These are phyloP conservation scores for Sipha maydis DNA, from an alignment of 2,888 invertebrate species.

Conservation along the genomic window DNA sequence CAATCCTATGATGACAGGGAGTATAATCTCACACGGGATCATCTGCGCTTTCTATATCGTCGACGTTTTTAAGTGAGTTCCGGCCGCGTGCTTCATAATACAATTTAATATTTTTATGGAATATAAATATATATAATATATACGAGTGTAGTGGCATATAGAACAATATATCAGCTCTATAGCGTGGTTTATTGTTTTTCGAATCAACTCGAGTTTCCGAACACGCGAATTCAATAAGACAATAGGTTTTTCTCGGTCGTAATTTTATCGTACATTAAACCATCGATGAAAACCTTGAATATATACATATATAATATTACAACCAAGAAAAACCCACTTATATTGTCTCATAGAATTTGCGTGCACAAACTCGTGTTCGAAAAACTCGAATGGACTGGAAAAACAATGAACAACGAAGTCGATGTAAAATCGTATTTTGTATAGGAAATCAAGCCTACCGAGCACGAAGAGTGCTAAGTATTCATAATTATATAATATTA, in stretches of 20 bases:
- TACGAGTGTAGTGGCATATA: no score
- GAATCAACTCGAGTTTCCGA: not conserved
- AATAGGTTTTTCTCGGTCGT: conserved; percentile 18
- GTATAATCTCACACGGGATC: not conserved
- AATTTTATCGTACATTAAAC: not conserved
- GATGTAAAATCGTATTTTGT: no score
- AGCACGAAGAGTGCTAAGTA: not conserved
- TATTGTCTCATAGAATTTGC: conserved; percentile 17
- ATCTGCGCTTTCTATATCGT: not conserved
- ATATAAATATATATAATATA: not conserved
- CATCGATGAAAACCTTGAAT: not conserved
- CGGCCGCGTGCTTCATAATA: not conserved
- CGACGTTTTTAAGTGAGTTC: not conserved
- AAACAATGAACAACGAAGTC: not conserved
- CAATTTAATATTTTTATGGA: no score
- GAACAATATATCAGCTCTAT: not conserved
- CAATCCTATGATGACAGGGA: no score
- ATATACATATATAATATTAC: not conserved
- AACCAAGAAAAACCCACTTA: conserved; percentile 6
- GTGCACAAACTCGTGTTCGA: not conserved
- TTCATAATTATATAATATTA: not conserved
- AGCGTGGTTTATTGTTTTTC: conserved; percentile 8
- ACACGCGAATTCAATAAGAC: conserved; percentile 15
- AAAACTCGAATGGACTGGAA: not conserved
- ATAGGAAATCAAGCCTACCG: not conserved